Percentiles rank a stretch among this genome's conserved stretches.
Evolutionary conservation across 2,888 invertebrate genomes (phyloP).

Genomic region (Alcis repandata): DNA sequence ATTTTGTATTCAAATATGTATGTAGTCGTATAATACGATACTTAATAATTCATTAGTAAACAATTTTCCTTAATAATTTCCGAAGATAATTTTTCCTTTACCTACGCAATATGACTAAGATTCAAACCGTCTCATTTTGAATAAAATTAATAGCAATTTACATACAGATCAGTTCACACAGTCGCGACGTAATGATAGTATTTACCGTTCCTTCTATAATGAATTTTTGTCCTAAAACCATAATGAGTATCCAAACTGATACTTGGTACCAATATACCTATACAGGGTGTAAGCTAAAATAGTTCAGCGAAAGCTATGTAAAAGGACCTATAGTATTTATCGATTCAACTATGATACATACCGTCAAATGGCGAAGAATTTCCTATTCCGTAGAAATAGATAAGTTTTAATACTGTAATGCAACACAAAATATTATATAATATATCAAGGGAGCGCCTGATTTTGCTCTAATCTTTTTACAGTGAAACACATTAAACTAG

Average conservation of each 20-base stretch:
- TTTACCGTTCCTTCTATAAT: slow-evolving; percentile 54
- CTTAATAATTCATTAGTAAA: not conserved
- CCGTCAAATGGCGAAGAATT: no score
- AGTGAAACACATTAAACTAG: not conserved
- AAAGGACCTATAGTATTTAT: no score
- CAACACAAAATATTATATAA: no score
- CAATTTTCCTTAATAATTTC: not conserved
- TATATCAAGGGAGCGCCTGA: no score
- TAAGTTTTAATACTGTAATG: no score
- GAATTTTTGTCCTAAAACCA: slow-evolving; percentile 52
- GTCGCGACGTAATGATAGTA: slow-evolving; percentile 55
- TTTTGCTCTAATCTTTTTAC: no score
- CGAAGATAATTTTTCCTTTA: slow-evolving; percentile 5
- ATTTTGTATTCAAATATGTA: no score
- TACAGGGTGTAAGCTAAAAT: slow-evolving; percentile 3
- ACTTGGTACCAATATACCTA: slow-evolving; percentile 24
- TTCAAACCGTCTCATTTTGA: slow-evolving; percentile 36
- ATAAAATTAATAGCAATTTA: slow-evolving; percentile 59
- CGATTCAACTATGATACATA: no score
- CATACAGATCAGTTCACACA: slow-evolving; percentile 55
- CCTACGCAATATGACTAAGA: slow-evolving; percentile 24
- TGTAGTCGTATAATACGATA: no score
- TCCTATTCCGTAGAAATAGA: no score
- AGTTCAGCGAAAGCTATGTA: no score
- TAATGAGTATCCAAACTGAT: slow-evolving; percentile 58